Evolutionary conservation across 2,113 vertebrate genomes (phyloP).

Genomic region (Capreolus pygargus): DNA sequence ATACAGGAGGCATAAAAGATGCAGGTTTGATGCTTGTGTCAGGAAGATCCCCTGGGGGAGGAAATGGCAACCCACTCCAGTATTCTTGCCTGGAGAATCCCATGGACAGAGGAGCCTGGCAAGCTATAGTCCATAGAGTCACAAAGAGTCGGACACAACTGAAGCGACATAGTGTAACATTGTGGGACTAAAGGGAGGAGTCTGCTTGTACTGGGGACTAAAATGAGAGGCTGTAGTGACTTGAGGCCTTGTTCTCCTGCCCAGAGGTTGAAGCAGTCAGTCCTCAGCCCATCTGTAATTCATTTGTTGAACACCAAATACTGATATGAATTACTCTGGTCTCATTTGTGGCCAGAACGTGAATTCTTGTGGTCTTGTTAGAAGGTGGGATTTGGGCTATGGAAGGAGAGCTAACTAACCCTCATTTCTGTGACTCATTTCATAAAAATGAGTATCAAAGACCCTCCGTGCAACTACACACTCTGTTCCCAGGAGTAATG

Average conservation of each 20-base stretch:
- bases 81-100: neutral
- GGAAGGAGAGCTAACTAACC: neutral
- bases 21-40: neutral
- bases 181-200: neutral
- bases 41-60: neutral
- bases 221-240: neutral
- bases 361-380: neutral
- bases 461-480: neutral
- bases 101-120: neutral
- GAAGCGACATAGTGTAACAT: neutral
- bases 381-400: neutral
- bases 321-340: neutral
- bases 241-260: neutral
- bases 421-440: neutral
- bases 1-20: neutral
- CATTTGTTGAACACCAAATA: neutral
- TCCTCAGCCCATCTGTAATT: neutral
- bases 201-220: neutral
- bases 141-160: neutral
- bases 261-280: neutral
- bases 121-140: neutral
- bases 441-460: neutral
- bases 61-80: neutral
- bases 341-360: neutral
- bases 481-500: neutral